Conservation (phyloP, 1,140 invertebrate genomes). For the Heliconius hermathena region DNA sequence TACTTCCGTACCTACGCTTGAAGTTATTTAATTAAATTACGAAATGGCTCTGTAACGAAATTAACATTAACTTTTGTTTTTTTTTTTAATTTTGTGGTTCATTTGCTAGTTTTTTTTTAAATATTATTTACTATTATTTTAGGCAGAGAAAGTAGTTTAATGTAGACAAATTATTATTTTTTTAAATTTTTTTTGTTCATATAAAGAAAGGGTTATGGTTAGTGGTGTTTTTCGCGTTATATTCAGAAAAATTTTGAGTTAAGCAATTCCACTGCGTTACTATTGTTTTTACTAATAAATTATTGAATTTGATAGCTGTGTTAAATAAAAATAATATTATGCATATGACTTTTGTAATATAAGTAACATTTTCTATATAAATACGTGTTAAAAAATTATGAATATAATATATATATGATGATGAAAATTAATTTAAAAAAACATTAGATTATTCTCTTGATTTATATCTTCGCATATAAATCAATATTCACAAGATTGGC, state of each 20-base stretch:
- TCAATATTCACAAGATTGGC: too few relatives aligned
- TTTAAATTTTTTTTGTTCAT: neutral
- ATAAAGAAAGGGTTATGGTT: too few relatives aligned
- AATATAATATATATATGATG: too few relatives aligned
- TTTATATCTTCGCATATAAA: too few relatives aligned
- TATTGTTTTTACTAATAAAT: too few relatives aligned
- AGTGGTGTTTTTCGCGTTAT: neutral
- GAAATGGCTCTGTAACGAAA: constrained; percentile 17
- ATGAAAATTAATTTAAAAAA: too few relatives aligned
- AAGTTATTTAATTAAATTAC: constrained; percentile 26
- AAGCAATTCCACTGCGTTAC: too few relatives aligned
- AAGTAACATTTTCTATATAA: too few relatives aligned
- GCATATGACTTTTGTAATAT: neutral
- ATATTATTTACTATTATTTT: neutral
- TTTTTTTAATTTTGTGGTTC: neutral
- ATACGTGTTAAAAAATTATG: too few relatives aligned
- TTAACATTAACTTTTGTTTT: constrained; percentile 9
- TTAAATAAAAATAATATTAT: neutral
- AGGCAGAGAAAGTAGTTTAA: neutral
- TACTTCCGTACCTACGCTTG: constrained; percentile 20
- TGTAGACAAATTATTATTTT: neutral
- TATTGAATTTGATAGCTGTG: neutral
- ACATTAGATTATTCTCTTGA: too few relatives aligned
- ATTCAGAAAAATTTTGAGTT: neutral
- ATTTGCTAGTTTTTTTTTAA: neutral